phyloP scores from a whole-genome alignment of 1,140 invertebrate species.

The Dreissena polymorpha region DNA sequence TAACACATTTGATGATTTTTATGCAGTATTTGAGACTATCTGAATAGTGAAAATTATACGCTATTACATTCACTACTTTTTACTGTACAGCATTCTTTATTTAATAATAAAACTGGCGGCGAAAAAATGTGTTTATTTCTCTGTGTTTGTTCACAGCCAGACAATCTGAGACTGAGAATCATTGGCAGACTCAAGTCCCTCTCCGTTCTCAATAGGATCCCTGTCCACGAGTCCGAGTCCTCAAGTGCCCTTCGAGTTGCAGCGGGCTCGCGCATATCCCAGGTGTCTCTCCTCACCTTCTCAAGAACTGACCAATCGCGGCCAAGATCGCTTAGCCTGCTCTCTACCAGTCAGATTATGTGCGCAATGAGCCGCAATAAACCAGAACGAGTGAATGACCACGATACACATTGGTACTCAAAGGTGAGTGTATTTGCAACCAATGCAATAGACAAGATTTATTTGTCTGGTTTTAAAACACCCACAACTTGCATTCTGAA shows the following conservation, averaged over 20 bases:
- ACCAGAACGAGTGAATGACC: slow-evolving; percentile 71
- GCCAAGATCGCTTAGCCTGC: slow-evolving; percentile 72
- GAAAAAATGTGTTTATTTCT: no score
- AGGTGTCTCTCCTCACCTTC: slow-evolving; percentile 74
- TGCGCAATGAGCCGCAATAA: slow-evolving; percentile 65
- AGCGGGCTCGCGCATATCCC: slow-evolving; percentile 77
- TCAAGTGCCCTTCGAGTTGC: slow-evolving; percentile 74
- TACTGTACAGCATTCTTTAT: no score
- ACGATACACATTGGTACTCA: slow-evolving; percentile 72
- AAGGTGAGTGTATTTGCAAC: slow-evolving; percentile 63
- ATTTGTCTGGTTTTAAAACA: no score
- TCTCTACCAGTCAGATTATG: slow-evolving; percentile 68
- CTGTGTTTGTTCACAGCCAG: slow-evolving; percentile 62
- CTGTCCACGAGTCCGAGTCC: slow-evolving; percentile 72
- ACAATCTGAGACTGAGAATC: slow-evolving; percentile 68
- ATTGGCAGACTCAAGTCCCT: slow-evolving; percentile 76
- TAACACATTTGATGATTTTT: no score
- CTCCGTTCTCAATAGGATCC: slow-evolving; percentile 69
- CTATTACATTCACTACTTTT: no score
- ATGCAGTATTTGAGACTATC: no score
- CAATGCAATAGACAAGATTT: no score
- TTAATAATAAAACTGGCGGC: no score
- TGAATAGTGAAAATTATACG: no score
- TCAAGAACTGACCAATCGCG: slow-evolving; percentile 68
- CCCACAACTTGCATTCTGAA: no score